Conservation (phyloP, 2,797 vertebrate genomes). For the Mareca penelope region DNA sequence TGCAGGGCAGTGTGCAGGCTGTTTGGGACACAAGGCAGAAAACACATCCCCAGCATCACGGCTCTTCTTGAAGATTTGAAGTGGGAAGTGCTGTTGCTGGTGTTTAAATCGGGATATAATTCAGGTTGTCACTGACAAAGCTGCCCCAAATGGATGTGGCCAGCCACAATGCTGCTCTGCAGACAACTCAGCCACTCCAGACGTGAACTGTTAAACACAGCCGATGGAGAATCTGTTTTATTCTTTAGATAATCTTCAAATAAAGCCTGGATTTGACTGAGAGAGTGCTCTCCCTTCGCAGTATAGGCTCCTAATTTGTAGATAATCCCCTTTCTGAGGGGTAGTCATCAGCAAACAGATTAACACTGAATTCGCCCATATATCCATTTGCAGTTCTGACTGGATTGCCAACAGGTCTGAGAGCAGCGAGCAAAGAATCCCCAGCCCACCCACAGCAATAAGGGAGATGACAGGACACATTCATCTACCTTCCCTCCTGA, state of each 20-base stretch:
- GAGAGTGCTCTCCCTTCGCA: not conserved
- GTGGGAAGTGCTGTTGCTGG: not conserved
- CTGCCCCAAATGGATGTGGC: accelerated
- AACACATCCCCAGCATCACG: not conserved
- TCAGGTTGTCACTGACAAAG: accelerated
- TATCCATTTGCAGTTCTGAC: not conserved
- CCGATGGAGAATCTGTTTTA: not conserved
- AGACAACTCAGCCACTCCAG: not conserved
- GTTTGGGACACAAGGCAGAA: not conserved
- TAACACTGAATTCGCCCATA: not conserved
- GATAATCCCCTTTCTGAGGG: slow-evolving; percentile 24
- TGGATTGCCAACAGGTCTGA: not conserved
- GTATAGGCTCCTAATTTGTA: not conserved
- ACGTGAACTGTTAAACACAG: not conserved
- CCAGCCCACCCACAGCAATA: not conserved
- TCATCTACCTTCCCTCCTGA: not conserved
- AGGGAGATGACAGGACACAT: not conserved
- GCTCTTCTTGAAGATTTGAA: not conserved
- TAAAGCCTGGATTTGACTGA: not conserved
- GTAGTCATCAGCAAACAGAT: not conserved
- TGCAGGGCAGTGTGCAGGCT: not conserved
- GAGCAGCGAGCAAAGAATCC: not conserved
- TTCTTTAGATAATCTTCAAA: not conserved
- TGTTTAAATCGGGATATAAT: not conserved
- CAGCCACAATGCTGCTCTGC: not conserved